A percentile compares a stretch with the other conserved stretches of the same genome.
Evolutionary conservation across 2,888 invertebrate species (phyloP).

Genomic region (Heliconius hortense): DNA sequence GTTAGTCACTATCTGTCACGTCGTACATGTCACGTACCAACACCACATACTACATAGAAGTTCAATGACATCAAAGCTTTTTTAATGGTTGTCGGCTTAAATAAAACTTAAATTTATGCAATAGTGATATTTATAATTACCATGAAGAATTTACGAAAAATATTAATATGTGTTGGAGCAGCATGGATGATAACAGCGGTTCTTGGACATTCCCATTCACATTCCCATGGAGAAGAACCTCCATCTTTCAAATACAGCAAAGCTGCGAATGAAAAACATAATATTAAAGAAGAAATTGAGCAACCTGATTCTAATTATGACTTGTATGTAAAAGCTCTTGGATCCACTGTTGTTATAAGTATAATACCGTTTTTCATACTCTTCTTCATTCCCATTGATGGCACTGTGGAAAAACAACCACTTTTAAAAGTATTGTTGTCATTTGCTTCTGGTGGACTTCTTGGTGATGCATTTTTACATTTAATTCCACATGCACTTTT

Average conservation of each 20-base stretch:
- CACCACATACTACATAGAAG: not conserved
- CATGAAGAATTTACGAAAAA: constrained; percentile 43
- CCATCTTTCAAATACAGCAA: constrained; percentile 93
- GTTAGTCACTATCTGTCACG: constrained; percentile 10
- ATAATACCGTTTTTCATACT: constrained; percentile 96
- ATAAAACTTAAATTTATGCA: constrained; percentile 8
- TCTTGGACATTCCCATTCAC: constrained; percentile 75
- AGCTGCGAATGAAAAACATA: constrained; percentile 78
- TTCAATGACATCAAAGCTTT: constrained; percentile 23
- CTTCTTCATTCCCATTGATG: constrained; percentile 95
- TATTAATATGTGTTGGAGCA: constrained; percentile 40
- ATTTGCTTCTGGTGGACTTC: constrained; percentile 96
- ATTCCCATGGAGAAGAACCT: constrained; percentile 80
- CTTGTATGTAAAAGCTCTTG: constrained; percentile 91
- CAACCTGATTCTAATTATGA: constrained; percentile 60
- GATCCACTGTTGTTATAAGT: constrained; percentile 96
- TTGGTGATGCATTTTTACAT: constrained; percentile 99
- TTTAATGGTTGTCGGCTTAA: not conserved
- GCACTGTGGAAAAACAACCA: constrained; percentile 90
- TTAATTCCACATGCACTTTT: constrained; percentile 96
- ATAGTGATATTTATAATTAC: constrained; percentile 16
- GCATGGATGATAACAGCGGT: constrained; percentile 42
- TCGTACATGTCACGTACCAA: not conserved
- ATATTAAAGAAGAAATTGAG: constrained; percentile 70
- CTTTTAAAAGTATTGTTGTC: constrained; percentile 94